phyloP scores from a whole-genome alignment of 2,888 invertebrate genomes.

The Danaus chrysippus region DNA sequence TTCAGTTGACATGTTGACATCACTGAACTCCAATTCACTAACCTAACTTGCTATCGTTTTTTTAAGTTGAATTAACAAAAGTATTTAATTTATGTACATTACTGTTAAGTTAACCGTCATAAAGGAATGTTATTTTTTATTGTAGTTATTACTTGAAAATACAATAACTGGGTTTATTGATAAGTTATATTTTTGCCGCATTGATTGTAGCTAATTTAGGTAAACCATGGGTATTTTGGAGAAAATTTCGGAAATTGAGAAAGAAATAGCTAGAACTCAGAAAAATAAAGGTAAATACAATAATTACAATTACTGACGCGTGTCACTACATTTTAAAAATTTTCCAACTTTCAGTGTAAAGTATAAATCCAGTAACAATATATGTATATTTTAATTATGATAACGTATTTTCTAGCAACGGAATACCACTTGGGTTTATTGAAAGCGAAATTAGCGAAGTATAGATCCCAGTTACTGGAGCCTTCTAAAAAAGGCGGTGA shows the following conservation, averaged over 20 bases:
- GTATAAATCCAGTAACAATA: no score
- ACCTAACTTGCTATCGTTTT: constrained; percentile 28
- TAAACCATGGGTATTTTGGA: constrained; percentile 97
- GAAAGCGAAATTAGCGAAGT: constrained; percentile 98
- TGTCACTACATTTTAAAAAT: background rate
- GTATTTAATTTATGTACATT: constrained; percentile 14
- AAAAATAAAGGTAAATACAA: constrained; percentile 95
- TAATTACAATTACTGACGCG: constrained; percentile 1
- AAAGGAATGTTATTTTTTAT: constrained; percentile 27
- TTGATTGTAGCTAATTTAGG: constrained; percentile 14
- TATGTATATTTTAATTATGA: no score
- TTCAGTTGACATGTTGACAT: constrained; percentile 29
- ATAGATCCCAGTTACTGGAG: constrained; percentile 95
- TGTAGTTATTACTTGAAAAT: constrained; percentile 15
- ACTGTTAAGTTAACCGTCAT: constrained; percentile 9
- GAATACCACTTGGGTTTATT: constrained; percentile 99
- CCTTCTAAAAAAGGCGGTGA: constrained; percentile 93
- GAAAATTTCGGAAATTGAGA: constrained; percentile 99
- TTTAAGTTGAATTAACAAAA: constrained; percentile 15
- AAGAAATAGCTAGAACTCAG: constrained; percentile 98
- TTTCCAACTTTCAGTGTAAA: background rate
- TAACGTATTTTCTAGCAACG: constrained; percentile 83
- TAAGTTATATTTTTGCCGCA: constrained; percentile 18
- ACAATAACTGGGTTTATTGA: constrained; percentile 18
- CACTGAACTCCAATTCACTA: constrained; percentile 26